Evolutionary conservation across 1,140 invertebrate species (phyloP).

Genomic region (Meloidogyne floridensis): DNA sequence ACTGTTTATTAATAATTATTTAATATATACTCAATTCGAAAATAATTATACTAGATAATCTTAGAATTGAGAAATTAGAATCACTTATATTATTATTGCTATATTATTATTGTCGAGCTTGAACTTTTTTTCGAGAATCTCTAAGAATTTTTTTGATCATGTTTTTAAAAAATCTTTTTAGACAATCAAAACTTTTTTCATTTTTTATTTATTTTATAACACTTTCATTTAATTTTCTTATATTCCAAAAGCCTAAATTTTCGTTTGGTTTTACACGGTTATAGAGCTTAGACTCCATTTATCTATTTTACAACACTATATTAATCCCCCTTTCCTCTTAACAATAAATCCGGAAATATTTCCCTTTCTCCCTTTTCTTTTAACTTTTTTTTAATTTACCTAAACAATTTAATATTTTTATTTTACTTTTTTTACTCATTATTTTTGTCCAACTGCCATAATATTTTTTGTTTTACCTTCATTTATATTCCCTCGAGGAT

Average conservation of each 20-base stretch:
- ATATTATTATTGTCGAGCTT: too few relatives aligned
- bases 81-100: too few relatives aligned
- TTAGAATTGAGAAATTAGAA: too few relatives aligned
- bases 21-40: neutral
- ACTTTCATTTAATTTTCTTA: too few relatives aligned
- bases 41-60: neutral
- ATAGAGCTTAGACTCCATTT: neutral
- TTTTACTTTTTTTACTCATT: neutral
- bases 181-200: too few relatives aligned
- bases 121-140: too few relatives aligned
- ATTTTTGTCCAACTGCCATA: too few relatives aligned
- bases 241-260: neutral
- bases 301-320: neutral
- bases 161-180: too few relatives aligned
- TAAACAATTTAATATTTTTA: neutral
- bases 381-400: neutral
- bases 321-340: neutral
- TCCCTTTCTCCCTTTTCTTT: neutral
- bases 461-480: neutral
- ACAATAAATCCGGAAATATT: neutral
- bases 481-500: neutral
- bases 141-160: too few relatives aligned
- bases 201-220: too few relatives aligned
- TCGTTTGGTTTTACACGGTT: neutral
- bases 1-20: neutral